Evolutionary conservation across 1,140 invertebrate genomes (phyloP).

Genomic region (Gryon sp.): DNA sequence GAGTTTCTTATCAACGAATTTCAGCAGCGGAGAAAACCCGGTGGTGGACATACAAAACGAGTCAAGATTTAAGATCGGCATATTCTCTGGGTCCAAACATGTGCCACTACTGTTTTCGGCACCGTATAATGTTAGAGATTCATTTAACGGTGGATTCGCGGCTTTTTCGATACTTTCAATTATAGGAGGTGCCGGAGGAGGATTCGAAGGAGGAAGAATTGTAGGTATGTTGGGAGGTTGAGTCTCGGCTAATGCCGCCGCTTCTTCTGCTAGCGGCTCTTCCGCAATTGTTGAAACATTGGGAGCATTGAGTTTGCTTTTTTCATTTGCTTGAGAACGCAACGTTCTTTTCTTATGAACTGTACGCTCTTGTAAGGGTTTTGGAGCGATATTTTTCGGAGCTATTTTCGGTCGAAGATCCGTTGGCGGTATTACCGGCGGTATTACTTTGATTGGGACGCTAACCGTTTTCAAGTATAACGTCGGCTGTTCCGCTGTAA

Average conservation of each 20-base stretch:
- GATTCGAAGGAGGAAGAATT: too few relatives aligned
- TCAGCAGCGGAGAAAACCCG: constrained; percentile 74
- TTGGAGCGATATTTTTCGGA: not conserved
- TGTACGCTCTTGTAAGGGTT: not conserved
- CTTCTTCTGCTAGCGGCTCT: too few relatives aligned
- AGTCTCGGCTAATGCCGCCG: too few relatives aligned
- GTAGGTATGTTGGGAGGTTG: too few relatives aligned
- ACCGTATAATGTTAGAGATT: constrained; percentile 73
- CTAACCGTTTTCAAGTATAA: constrained; percentile 68
- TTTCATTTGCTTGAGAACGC: not conserved
- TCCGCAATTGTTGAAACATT: too few relatives aligned
- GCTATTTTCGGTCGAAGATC: too few relatives aligned
- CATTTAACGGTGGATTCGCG: not conserved
- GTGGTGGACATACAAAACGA: constrained; percentile 63
- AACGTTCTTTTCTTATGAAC: constrained; percentile 1
- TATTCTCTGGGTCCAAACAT: constrained; percentile 50
- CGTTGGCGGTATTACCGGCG: not conserved
- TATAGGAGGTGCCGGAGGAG: too few relatives aligned
- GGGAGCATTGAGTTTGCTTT: too few relatives aligned
- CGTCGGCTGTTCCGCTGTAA: constrained; percentile 28
- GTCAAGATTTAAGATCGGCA: constrained; percentile 70
- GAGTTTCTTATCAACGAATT: constrained; percentile 65
- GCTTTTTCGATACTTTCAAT: not conserved
- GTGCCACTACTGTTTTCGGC: constrained; percentile 55
- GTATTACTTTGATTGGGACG: constrained; percentile 35